Evolutionary conservation across 2,888 invertebrate genomes (phyloP), one percentile per base, ranked within the genome.

Genomic region (Spilosoma lubricipeda): DNA sequence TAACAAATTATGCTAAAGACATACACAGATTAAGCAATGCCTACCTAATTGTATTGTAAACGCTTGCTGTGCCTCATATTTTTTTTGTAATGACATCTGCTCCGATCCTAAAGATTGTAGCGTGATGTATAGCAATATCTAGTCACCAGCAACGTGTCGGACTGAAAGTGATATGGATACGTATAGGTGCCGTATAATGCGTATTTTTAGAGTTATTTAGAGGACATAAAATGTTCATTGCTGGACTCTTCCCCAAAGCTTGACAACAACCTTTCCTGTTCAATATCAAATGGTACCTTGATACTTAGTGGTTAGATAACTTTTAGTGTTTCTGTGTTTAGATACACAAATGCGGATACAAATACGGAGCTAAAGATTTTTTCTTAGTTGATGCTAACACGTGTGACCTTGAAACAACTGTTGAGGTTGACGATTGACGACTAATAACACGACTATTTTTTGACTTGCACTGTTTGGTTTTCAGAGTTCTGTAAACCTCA

Each of bases 31-130:
- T 18, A 63, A 8, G 18, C 18, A 18, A 30, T 63, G 23, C 9
- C 5, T 52, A 52, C 23, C n/a, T 56, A 30, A 30, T 30, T 63
- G 18, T 30, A 63, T 63, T 30, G 2, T 63, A 30, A 30, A 30
- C 18, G 30, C 18, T 63, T 30, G 30, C 30, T 4, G 27, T 27
- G 13, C 59, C 59, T 63, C 30, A 15, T 30, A 30, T 30, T 30
- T 30, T 27, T 63, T 27, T 9, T 13, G 15, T 15, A 59, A 30
- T 18, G 3, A 8, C 27, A 4, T 15, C 59, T 30, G 2, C 18
- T 18, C 63, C 2, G 18, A 73, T 73, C 73, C 75, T 30, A 56
- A 15, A 63, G 7, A 66, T 66, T 4, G 23, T 42, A 67, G 52
- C 20, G 15, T 36, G 3, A 48, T 23, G 23, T 33, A 56, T n/a